A percentile compares a stretch with the other conserved stretches of the same genome.
phyloP scores from a whole-genome alignment of 1,140 invertebrate genomes.

The Drosophila carrolli region DNA sequence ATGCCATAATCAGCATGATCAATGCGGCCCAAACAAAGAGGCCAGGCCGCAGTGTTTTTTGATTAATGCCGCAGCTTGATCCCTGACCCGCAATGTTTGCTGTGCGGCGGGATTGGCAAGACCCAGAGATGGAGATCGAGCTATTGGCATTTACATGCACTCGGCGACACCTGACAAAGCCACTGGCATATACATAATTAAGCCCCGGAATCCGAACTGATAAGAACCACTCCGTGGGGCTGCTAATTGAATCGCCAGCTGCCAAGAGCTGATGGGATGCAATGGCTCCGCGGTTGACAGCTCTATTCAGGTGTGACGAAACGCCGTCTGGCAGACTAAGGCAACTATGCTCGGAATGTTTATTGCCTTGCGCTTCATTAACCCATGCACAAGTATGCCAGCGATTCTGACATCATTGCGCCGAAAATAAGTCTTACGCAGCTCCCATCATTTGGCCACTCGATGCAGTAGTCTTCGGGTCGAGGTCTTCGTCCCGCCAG shows the following conservation, averaged over 20 bases:
- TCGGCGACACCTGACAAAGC: constrained; percentile 32
- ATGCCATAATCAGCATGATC: constrained; percentile 72
- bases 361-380: constrained; percentile 55
- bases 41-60: constrained; percentile 29
- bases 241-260: constrained; percentile 47
- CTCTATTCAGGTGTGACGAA: constrained; percentile 68
- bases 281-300: constrained; percentile 53
- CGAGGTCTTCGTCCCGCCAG: too few relatives aligned
- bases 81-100: constrained; percentile 53
- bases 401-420: constrained; percentile 44
- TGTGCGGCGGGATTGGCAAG: constrained; percentile 12
- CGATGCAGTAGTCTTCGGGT: constrained; percentile 3
- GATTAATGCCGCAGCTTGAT: constrained; percentile 70
- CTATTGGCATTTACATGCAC: constrained; percentile 49
- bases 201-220: constrained; percentile 32
- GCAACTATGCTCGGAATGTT: constrained; percentile 56
- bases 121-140: constrained; percentile 3
- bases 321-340: constrained; percentile 5
- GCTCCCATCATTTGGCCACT: constrained; percentile 52
- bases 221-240: constrained; percentile 22
- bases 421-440: constrained; percentile 74
- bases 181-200: constrained; percentile 33
- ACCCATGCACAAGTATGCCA: constrained; percentile 31
- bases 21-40: constrained; percentile 58
- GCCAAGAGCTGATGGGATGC: constrained; percentile 18